phyloP scores from a whole-genome alignment of 2,888 invertebrate genomes.

The Spodoptera picta region DNA sequence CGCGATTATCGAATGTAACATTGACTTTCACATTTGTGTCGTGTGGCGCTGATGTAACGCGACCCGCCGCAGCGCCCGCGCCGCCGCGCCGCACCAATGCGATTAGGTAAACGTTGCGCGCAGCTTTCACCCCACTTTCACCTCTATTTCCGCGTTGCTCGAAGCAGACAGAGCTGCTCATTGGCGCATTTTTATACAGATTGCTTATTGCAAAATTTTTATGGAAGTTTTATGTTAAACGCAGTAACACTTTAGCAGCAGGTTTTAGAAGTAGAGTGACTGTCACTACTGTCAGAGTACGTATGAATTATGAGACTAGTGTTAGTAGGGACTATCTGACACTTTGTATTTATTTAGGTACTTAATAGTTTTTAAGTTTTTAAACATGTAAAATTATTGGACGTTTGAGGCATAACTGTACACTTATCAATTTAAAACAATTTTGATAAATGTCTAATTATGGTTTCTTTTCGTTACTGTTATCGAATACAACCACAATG shows the following conservation, averaged over 20 bases:
- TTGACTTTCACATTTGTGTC: slow-evolving; percentile 85
- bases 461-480: too few relatives aligned
- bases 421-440: too few relatives aligned
- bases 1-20: slow-evolving; percentile 81
- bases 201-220: slow-evolving; percentile 56
- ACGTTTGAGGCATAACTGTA: too few relatives aligned
- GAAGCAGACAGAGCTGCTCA: slow-evolving; percentile 62
- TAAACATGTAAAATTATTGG: too few relatives aligned
- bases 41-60: slow-evolving; percentile 75
- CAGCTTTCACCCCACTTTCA: slow-evolving; percentile 87
- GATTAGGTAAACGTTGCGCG: slow-evolving; percentile 86
- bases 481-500: too few relatives aligned
- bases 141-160: slow-evolving; percentile 83
- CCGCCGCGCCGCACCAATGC: slow-evolving; percentile 63
- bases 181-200: slow-evolving; percentile 65
- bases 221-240: slow-evolving; percentile 26
- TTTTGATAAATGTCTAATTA: too few relatives aligned
- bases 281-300: too few relatives aligned
- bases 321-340: too few relatives aligned
- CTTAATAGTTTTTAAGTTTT: too few relatives aligned
- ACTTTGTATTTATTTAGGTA: too few relatives aligned
- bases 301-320: too few relatives aligned
- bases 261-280: slow-evolving; percentile 1
- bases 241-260: slow-evolving; percentile 1
- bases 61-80: slow-evolving; percentile 63